Conservation (phyloP, 2,113 vertebrate species). For the Ancistrus triradiatus region DNA sequence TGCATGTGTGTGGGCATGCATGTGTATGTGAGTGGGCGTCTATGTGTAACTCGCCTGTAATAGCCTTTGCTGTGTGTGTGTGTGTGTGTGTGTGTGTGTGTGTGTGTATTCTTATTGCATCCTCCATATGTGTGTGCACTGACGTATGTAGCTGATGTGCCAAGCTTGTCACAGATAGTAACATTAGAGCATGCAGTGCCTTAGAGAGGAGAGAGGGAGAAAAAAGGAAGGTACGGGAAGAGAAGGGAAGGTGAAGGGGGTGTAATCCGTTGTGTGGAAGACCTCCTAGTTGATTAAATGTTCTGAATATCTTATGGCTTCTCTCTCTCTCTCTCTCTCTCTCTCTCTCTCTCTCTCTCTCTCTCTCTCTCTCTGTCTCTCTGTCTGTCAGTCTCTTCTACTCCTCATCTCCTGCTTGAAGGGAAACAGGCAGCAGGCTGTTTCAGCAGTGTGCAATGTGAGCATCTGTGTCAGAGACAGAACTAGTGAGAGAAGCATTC, state of each 20-base stretch:
- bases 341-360: not conserved
- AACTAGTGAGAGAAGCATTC: no score
- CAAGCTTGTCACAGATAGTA: slow-evolving; percentile 69
- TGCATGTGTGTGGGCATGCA: slow-evolving; percentile 26
- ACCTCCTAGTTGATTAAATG: not conserved
- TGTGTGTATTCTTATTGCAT: slow-evolving; percentile 18
- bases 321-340: no score
- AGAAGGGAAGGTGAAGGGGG: slow-evolving; percentile 37
- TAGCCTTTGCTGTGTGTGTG: no score
- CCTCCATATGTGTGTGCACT: slow-evolving; percentile 57
- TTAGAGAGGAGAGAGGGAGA: slow-evolving; percentile 24
- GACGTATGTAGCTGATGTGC: slow-evolving; percentile 53
- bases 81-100: slow-evolving; percentile 9
- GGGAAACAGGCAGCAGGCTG: no score
- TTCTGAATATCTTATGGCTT: not conserved
- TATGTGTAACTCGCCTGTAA: slow-evolving; percentile 50
- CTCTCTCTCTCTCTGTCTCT: not conserved
- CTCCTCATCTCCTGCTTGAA: no score
- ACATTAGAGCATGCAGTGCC: slow-evolving; percentile 64
- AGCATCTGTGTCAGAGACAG: no score
- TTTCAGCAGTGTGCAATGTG: no score
- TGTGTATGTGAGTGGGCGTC: slow-evolving; percentile 59
- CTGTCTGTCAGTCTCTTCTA: not conserved
- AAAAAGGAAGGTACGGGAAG: slow-evolving; percentile 45
- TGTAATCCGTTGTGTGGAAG: not conserved